Evolutionary conservation across 2,797 vertebrate species (phyloP).

Genomic region (Sciurus carolinensis): DNA sequence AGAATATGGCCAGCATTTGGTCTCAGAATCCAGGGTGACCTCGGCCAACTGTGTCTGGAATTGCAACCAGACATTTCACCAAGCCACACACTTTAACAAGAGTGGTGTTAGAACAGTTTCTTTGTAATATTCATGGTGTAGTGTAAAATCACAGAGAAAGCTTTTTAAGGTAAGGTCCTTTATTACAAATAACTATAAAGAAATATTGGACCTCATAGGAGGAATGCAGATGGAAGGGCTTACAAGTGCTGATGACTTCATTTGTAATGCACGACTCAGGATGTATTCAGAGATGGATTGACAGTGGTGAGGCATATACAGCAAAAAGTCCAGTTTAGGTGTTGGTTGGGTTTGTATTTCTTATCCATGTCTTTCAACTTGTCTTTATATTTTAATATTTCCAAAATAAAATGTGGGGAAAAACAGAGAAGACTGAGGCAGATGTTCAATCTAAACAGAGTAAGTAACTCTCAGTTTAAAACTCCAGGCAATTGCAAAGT

Average conservation of each 20-base stretch:
- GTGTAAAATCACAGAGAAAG: not conserved
- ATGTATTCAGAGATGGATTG: not conserved
- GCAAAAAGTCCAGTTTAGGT: not conserved
- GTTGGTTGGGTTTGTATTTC: not conserved
- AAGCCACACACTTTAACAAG: not conserved
- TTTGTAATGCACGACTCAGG: not conserved
- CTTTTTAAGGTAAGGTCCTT: not conserved
- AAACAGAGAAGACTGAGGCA: not conserved
- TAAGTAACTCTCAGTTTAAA: not conserved
- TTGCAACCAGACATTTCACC: not conserved
- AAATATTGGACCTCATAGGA: not conserved
- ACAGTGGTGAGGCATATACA: not conserved
- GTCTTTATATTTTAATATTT: not conserved
- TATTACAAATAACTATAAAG: not conserved
- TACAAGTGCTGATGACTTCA: not conserved
- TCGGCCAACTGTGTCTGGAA: too few species aligned
- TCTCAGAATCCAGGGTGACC: not conserved
- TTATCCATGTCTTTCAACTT: not conserved
- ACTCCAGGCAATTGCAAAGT: not conserved
- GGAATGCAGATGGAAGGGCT: not conserved
- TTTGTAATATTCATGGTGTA: not conserved
- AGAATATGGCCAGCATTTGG: rapidly evolving
- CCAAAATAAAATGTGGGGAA: not conserved
- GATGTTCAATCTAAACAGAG: not conserved
- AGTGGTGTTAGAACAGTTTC: not conserved